Conservation (phyloP, 2,113 vertebrate genomes). For the Symphodus melops region DNA sequence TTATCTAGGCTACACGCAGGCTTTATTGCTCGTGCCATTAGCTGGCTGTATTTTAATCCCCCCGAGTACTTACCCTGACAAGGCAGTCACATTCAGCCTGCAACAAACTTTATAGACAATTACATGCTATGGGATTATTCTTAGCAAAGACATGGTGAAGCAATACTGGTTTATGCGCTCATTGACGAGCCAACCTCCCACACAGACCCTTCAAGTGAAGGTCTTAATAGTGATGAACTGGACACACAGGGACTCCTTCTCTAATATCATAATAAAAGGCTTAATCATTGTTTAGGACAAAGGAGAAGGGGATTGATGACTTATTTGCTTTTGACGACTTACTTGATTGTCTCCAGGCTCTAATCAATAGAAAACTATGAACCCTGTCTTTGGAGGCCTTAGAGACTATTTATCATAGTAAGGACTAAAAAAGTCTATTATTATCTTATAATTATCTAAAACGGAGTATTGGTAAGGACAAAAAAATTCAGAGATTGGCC, state of each 20-base stretch:
- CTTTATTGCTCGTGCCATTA: conserved; percentile 75
- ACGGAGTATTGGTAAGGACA: no score
- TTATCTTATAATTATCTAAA: no score
- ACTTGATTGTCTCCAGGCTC: neutral
- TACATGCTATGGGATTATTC: conserved; percentile 55
- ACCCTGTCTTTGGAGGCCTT: neutral
- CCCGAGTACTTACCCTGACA: conserved; percentile 59
- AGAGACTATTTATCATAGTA: neutral
- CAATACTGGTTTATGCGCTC: conserved; percentile 29
- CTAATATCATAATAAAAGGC: neutral
- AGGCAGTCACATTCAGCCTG: conserved; percentile 51
- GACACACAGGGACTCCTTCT: neutral
- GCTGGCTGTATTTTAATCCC: conserved; percentile 73
- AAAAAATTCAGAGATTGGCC: no score
- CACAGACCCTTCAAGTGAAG: neutral
- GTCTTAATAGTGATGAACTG: neutral
- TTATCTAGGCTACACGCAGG: conserved; percentile 67
- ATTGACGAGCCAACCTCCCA: conserved; percentile 21
- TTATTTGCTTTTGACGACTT: neutral
- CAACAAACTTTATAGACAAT: conserved; percentile 51
- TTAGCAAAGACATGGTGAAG: conserved; percentile 43
- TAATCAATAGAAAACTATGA: neutral
- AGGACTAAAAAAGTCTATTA: neutral
- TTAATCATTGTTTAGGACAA: no score
- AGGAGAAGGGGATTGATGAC: neutral